Conservation (phyloP, 2,797 vertebrate species). For the Helicolenus hilgendorfi region DNA sequence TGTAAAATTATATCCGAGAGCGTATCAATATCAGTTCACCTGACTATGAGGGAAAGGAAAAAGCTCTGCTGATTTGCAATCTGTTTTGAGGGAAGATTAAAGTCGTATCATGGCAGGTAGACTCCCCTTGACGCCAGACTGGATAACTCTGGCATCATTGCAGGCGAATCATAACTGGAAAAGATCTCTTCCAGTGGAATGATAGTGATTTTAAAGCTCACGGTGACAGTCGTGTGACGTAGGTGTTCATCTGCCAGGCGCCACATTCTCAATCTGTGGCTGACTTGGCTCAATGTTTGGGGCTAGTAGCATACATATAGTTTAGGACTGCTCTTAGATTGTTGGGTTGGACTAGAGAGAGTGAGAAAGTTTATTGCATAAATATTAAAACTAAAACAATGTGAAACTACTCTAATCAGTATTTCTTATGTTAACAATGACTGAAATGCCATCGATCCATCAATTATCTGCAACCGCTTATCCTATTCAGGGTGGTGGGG, state of each 20-base stretch:
- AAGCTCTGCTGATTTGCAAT: slow-evolving; percentile 18
- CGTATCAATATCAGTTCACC: slow-evolving; percentile 49
- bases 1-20: slow-evolving; percentile 55
- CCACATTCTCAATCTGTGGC: slow-evolving; percentile 8
- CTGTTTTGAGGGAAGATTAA: slow-evolving; percentile 34
- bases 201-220: slow-evolving; percentile 19
- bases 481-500: too few relatives aligned
- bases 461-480: too few relatives aligned
- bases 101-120: slow-evolving; percentile 29
- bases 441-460: too few relatives aligned
- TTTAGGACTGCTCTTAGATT: background rate
- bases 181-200: slow-evolving; percentile 18
- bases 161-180: slow-evolving; percentile 45
- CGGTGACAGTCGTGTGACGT: background rate
- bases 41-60: slow-evolving; percentile 51
- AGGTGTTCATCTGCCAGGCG: slow-evolving; percentile 32
- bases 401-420: background rate
- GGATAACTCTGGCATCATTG: slow-evolving; percentile 27
- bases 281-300: background rate
- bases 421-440: background rate
- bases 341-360: background rate
- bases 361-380: background rate
- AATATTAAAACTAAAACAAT: background rate
- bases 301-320: background rate
- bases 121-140: slow-evolving; percentile 8